Base-by-base conservation (phyloP, 2,888 invertebrate genomes). In the Lepidochitona cinerea region DNA sequence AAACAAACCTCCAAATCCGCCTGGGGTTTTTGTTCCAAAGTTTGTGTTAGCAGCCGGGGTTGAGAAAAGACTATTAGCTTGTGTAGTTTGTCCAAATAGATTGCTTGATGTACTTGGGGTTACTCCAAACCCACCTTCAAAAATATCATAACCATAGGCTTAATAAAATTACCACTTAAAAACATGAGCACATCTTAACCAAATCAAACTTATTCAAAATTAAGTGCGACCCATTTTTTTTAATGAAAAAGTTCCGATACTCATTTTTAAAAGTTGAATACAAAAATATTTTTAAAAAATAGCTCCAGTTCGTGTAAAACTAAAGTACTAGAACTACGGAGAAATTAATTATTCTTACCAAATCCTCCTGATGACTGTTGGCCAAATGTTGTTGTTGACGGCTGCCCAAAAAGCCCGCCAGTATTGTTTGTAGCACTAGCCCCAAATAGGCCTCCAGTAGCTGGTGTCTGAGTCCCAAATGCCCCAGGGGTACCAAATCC, bases 21-120 rank as follows among this genome's bases (percentile, higher is more conserved):
- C 82, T 59, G 82, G 79, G 18, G 84, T 80, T 70, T 84, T 85
- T 12, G 86, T 75, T n/a, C 86, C 86, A 81, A 88, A 88, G 18
- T 83, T 83, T 54, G 79, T 78, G 29, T 74, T 83, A n/a, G 81
- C 80, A 3, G 83, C 71, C 26, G 84, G 84, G 73, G 78, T 76
- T 29, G 78, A 77, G 70, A 80, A 79, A 18, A 81, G 68, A 12
- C 76, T 74, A 0, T 72, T 70, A 29, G 75, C 68, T 7, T 76
- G 68, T n/a, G 73, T 59, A 23, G 69, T 36, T 35, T 75, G 36
- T 9, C 80, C 79, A 73, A 80, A 80, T 70, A 80, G 33, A 7
- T 70, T 36, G 5, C 75, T 70, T 33, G 71, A 70, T 32, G 68
- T 74, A 52, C 52, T 76, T 41, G 59, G 59, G 9, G 68, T 68